Percentiles rank a stretch among this genome's conserved stretches.
These are phyloP conservation scores for Microctonus brassicae DNA, from an alignment of 2,888 invertebrate species.

Conservation along the genomic window DNA sequence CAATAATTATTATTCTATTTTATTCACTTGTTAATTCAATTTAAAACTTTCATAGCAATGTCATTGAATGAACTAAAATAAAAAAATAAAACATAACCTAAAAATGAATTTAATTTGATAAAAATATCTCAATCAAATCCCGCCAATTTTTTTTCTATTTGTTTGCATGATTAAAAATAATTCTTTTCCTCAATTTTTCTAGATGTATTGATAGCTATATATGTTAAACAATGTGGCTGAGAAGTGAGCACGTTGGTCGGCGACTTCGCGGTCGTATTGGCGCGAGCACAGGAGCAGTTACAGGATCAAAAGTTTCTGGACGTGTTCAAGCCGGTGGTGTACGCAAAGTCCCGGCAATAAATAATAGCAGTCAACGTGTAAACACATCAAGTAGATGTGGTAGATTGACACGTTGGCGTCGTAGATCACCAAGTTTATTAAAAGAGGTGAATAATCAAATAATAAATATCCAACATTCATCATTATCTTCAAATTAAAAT, in stretches of 20 bases:
- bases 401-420: constrained; percentile 64
- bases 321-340: constrained; percentile 59
- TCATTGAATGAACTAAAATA: too few relatives aligned
- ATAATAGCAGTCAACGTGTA: constrained; percentile 60
- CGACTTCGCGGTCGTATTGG: constrained; percentile 65
- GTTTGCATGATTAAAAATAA: too few relatives aligned
- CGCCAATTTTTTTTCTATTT: background rate
- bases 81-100: background rate
- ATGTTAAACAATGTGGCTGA: constrained; percentile 67
- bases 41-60: too few relatives aligned
- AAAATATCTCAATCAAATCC: too few relatives aligned
- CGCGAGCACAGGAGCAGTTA: constrained; percentile 25
- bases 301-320: constrained; percentile 50
- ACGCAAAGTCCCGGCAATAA: constrained; percentile 61
- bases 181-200: background rate
- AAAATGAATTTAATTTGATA: too few relatives aligned
- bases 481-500: too few relatives aligned
- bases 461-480: background rate
- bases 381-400: constrained; percentile 62
- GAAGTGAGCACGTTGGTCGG: constrained; percentile 66
- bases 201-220: constrained; percentile 25
- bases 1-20: background rate
- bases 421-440: constrained; percentile 62
- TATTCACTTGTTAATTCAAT: too few relatives aligned
- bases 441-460: constrained; percentile 18